Conservation (phyloP, 92 coral and sea anemone species). For the Hydrozoanthus gracilis region DNA sequence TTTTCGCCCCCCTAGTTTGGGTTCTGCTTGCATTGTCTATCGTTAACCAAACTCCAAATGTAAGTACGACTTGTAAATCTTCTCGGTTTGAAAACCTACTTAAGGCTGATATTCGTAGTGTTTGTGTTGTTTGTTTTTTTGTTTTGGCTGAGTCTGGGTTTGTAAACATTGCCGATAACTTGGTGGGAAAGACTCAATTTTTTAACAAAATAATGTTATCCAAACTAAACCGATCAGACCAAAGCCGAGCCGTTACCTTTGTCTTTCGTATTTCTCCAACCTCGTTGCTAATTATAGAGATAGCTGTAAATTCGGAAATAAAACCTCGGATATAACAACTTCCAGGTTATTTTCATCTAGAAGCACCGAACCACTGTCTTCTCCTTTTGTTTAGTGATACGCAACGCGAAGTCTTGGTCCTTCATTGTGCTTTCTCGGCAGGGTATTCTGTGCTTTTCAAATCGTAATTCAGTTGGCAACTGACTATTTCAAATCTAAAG, state of each 20-base stretch:
- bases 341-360: not conserved
- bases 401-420: not conserved
- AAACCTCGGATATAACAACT: not conserved
- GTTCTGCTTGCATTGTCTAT: slow-evolving; percentile 40
- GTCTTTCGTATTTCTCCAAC: not conserved
- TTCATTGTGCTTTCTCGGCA: too few relatives aligned
- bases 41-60: slow-evolving; percentile 35
- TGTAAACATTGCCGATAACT: slow-evolving; percentile 12
- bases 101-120: not conserved
- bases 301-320: not conserved
- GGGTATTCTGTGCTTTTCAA: too few relatives aligned
- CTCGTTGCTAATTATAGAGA: not conserved
- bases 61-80: slow-evolving; percentile 26
- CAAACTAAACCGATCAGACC: not conserved
- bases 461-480: too few relatives aligned
- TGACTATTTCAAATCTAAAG: too few relatives aligned
- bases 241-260: not conserved
- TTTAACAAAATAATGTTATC: slow-evolving; percentile 21
- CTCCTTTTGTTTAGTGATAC: not conserved
- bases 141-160: slow-evolving; percentile 32
- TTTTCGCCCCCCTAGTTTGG: slow-evolving; percentile 17
- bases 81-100: not conserved
- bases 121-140: slow-evolving; percentile 6
- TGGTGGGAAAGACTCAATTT: slow-evolving; percentile 1
- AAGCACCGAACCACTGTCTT: not conserved